Percentiles rank a stretch among this genome's conserved stretches.
These are phyloP conservation scores for Bombus soroeensis DNA, from an alignment of 1,140 invertebrate genomes.

Conservation along the genomic window DNA sequence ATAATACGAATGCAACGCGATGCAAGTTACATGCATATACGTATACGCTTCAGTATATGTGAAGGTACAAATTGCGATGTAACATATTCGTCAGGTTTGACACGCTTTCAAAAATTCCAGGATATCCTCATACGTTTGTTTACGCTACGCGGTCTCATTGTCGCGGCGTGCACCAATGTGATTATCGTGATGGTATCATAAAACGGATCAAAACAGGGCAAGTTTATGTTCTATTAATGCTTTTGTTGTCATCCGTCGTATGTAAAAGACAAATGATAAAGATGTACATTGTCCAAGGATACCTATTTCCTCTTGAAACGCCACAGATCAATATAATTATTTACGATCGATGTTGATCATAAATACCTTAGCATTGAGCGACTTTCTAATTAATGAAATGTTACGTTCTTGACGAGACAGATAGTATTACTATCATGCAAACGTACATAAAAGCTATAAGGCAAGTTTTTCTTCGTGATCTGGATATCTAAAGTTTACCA, in stretches of 20 bases:
- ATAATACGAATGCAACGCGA: not conserved
- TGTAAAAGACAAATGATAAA: too few relatives aligned
- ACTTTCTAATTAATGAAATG: slow-evolving; percentile 69
- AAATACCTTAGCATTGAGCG: slow-evolving; percentile 30
- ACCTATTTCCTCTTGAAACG: not conserved
- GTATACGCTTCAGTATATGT: too few relatives aligned
- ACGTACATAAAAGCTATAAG: slow-evolving; percentile 33
- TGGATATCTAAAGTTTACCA: not conserved
- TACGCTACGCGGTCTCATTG: slow-evolving; percentile 20
- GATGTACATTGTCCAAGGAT: not conserved
- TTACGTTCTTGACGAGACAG: slow-evolving; percentile 59
- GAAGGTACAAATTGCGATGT: not conserved
- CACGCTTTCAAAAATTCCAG: slow-evolving; percentile 1
- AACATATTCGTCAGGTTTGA: not conserved
- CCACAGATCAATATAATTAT: not conserved
- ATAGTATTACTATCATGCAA: slow-evolving; percentile 55
- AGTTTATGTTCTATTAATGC: too few relatives aligned
- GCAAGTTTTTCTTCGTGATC: not conserved
- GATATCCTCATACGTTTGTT: not conserved
- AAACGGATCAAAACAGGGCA: too few relatives aligned
- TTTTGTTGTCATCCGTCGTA: too few relatives aligned
- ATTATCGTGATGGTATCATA: not conserved
- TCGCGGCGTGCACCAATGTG: not conserved
- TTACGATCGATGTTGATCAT: slow-evolving; percentile 21
- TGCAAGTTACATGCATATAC: too few relatives aligned